Conservation (phyloP, 2,113 vertebrate genomes). For the Myanophis thanlyinensis region DNA sequence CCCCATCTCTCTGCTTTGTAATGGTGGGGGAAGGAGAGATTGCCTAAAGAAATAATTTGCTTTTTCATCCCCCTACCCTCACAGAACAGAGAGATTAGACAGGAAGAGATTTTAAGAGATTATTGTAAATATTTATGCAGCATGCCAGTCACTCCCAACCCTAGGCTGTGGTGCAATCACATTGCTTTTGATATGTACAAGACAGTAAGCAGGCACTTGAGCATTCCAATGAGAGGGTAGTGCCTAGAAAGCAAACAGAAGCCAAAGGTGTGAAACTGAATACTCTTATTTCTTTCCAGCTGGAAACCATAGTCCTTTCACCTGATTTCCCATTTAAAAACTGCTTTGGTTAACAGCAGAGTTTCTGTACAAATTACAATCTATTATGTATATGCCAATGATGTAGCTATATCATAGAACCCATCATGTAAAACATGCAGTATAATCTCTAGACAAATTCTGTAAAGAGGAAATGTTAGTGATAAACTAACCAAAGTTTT, state of each 20-base stretch:
- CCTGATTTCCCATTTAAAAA: not conserved
- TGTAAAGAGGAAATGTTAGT: not conserved
- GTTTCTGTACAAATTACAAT: not conserved
- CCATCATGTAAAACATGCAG: not conserved
- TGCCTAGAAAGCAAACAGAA: not conserved
- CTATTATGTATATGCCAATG: not conserved
- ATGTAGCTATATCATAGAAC: not conserved
- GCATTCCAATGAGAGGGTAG: not conserved
- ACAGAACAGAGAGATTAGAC: too few relatives aligned
- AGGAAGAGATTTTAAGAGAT: too few relatives aligned
- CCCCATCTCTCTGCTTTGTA: too few relatives aligned
- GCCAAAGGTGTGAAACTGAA: not conserved
- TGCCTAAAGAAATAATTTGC: too few relatives aligned
- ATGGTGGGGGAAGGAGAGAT: too few relatives aligned
- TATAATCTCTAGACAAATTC: not conserved
- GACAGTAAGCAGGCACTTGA: not conserved
- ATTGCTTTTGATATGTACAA: not conserved
- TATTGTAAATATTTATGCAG: too few relatives aligned
- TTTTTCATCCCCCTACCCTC: too few relatives aligned
- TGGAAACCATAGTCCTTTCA: not conserved
- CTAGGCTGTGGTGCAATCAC: not conserved
- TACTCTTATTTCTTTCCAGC: not conserved
- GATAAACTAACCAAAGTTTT: not conserved
- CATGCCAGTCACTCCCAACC: not conserved
- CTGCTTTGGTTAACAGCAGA: not conserved